Base-by-base conservation (phyloP, 2,888 invertebrate genomes). In the Zygaena filipendulae region DNA sequence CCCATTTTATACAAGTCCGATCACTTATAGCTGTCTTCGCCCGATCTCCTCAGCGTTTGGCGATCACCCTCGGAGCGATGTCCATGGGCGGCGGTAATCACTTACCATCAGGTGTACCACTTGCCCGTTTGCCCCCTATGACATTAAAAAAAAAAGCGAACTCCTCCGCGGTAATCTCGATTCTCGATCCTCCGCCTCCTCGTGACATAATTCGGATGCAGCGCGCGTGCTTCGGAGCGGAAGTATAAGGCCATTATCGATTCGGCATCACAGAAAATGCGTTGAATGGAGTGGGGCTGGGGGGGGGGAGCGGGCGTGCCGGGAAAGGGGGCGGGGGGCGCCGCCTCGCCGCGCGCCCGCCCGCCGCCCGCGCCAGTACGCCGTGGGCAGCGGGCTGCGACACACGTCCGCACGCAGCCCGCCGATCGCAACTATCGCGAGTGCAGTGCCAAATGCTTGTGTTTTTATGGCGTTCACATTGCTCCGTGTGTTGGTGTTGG, bases 391-490 rank as follows among this genome's bases (percentile, higher is more conserved):
- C 62, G 66, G 64, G 68, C 62, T 63, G 63, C 63, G 63, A 53
- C 58, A 61, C 57, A 60, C 51, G 60, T 62, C 40, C 56, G 43
- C 47, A 56, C 71, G 75, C 77, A 71, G 77, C 75, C 74, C 74
- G 79, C 75, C 61, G 63, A 56, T 57, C 66, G 57, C 46, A 39
- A 47, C 52, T 52, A 59, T 64, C 61, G 49, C 67, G 70, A 68
- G 71, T 72, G 62, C 57, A 61, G 77, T 81, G 83, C 86, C 86
- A 85, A 85, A 87, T 87, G 87, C 83, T 82, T 82, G 82, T 82
- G 82, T 82, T 85, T 86, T 84, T 86, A 87, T 88, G 88, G 88
- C 88, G 87, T 83, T 87, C 83, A 84, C 84, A 85, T 84, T 86
- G 82, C 82, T 86, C 82, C 85, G 84, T 83, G 83, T 86, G 84